Conservation (phyloP, 2,888 invertebrate genomes). For the Therioaphis trifolii region DNA sequence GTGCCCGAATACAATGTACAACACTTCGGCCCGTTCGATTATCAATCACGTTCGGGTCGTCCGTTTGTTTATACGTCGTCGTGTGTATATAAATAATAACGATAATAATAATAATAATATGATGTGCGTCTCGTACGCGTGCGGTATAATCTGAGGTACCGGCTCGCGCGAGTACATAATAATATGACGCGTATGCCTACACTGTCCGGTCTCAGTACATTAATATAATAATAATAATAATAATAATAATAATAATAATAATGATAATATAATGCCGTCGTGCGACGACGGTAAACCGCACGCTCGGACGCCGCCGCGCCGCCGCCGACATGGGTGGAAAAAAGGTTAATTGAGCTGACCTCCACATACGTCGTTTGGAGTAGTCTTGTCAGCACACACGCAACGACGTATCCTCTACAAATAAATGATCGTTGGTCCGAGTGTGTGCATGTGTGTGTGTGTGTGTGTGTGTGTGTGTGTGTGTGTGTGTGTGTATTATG, state of each 20-base stretch:
- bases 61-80: slow-evolving; percentile 36
- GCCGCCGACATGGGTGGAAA: neutral
- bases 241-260: neutral
- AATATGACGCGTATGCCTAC: too few relatives aligned
- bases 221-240: slow-evolving; percentile 1
- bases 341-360: slow-evolving; percentile 59
- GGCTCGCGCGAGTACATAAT: too few relatives aligned
- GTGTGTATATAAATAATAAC: neutral
- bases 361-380: neutral
- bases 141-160: too few relatives aligned
- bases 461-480: too few relatives aligned
- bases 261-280: neutral
- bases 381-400: slow-evolving; percentile 31
- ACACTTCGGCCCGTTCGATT: too few relatives aligned
- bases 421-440: slow-evolving; percentile 20
- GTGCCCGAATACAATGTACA: too few relatives aligned
- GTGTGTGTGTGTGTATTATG: too few relatives aligned
- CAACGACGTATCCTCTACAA: neutral
- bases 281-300: neutral
- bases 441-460: too few relatives aligned
- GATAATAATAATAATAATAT: neutral
- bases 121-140: neutral
- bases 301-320: neutral
- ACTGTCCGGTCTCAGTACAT: neutral
- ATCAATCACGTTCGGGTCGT: slow-evolving; percentile 47